A percentile compares a stretch with the other conserved stretches of the same genome.
Conservation (phyloP, 2,888 invertebrate genomes). For the Drosophila trichaetosa region DNA sequence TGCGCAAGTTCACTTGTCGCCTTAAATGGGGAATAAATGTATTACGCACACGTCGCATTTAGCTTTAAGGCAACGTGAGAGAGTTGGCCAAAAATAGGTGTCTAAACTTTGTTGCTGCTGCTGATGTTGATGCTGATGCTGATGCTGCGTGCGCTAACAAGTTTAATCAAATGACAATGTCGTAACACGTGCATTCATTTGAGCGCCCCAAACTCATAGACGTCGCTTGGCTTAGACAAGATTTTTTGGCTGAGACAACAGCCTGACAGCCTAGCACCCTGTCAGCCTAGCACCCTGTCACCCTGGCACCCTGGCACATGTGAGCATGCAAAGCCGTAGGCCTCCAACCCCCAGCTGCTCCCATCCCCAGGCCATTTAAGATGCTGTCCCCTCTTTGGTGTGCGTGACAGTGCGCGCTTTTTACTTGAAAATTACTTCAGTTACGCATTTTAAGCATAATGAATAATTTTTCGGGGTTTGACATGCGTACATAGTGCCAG, state of each 20-base stretch:
- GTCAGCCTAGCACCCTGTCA: constrained; percentile 28
- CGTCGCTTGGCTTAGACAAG: constrained; percentile 34
- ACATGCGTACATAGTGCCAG: constrained; percentile 28
- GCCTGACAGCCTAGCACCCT: neutral
- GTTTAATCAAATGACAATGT: constrained; percentile 80
- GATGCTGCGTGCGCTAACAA: constrained; percentile 66
- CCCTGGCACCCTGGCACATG: constrained; percentile 43
- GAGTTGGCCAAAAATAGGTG: constrained; percentile 46
- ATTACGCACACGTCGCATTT: constrained; percentile 37
- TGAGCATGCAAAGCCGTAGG: constrained; percentile 55
- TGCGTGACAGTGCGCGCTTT: constrained; percentile 52
- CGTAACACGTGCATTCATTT: constrained; percentile 75
- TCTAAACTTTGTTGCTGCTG: constrained; percentile 42
- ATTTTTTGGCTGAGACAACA: constrained; percentile 27
- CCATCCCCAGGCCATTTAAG: neutral
- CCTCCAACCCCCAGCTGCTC: neutral
- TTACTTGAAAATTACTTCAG: constrained; percentile 76
- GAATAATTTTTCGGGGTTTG: constrained; percentile 60
- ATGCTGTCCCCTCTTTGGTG: neutral
- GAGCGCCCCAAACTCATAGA: constrained; percentile 40
- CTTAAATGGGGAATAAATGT: constrained; percentile 19
- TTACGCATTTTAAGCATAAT: constrained; percentile 78
- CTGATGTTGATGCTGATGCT: constrained; percentile 12
- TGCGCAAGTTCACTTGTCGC: constrained; percentile 22
- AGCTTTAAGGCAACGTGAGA: constrained; percentile 51